Evolutionary conservation across 2,888 invertebrate genomes (phyloP).

Genomic region (Limenitis camilla): DNA sequence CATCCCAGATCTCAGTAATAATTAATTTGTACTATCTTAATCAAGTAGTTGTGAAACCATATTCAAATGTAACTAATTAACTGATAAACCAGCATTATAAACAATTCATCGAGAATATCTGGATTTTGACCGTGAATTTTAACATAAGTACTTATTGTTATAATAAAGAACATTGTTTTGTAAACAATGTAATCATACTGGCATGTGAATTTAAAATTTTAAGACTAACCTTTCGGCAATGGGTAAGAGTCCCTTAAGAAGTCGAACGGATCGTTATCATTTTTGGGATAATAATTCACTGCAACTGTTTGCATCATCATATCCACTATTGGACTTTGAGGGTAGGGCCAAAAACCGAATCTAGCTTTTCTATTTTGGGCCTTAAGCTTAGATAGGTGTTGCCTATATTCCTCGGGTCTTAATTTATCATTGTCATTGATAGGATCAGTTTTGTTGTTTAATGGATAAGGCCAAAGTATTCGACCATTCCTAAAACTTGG

Average conservation of each 20-base stretch:
- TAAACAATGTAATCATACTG: slow-evolving; percentile 1
- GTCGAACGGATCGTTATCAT: slow-evolving; percentile 55
- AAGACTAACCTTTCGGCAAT: slow-evolving; percentile 58
- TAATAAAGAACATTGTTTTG: not conserved
- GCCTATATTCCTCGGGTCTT: slow-evolving; percentile 13
- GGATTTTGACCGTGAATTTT: slow-evolving; percentile 13
- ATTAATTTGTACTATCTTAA: not conserved
- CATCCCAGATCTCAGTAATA: not conserved
- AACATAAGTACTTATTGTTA: slow-evolving; percentile 4
- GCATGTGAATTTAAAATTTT: slow-evolving; percentile 1
- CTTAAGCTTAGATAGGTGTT: slow-evolving; percentile 17
- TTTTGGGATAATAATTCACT: slow-evolving; percentile 40
- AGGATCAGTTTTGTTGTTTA: slow-evolving; percentile 31
- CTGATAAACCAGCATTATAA: slow-evolving; percentile 16
- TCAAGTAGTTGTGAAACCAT: slow-evolving; percentile 1
- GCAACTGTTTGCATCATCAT: slow-evolving; percentile 54
- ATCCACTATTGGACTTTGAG: slow-evolving; percentile 54
- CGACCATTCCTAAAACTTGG: slow-evolving; percentile 33
- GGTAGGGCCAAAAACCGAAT: slow-evolving; percentile 47
- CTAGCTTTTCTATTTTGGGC: slow-evolving; percentile 28
- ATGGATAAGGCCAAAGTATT: slow-evolving; percentile 52
- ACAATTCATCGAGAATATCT: slow-evolving; percentile 14
- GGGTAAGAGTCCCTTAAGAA: slow-evolving; percentile 59
- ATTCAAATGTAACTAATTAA: slow-evolving; percentile 6
- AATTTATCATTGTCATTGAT: slow-evolving; percentile 10